phyloP scores from a whole-genome alignment of 2,888 invertebrate genomes.

The Hemithea aestivaria region DNA sequence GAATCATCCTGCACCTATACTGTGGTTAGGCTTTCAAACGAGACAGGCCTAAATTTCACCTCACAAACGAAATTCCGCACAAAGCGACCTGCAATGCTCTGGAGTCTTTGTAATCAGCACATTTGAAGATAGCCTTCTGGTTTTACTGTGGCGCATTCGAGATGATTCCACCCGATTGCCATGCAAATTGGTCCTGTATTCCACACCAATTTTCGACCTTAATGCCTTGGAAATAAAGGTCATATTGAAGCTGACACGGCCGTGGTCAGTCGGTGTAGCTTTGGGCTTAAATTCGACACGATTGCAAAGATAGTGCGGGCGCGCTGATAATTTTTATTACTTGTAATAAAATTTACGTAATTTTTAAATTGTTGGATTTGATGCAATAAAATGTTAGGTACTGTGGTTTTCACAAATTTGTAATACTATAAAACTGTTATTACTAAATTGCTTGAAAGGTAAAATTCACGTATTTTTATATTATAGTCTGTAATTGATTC shows the following conservation, averaged over 20 bases:
- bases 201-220: conserved; percentile 11
- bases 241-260: conserved; percentile 1
- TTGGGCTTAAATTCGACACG: conserved; percentile 4
- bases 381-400: too few species aligned
- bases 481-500: too few species aligned
- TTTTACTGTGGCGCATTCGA: conserved; percentile 13
- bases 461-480: too few species aligned
- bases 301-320: background rate
- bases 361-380: too few species aligned
- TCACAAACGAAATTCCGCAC: too few species aligned
- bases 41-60: too few species aligned
- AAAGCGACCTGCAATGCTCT: background rate
- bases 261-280: conserved; percentile 2
- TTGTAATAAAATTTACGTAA: background rate
- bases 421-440: too few species aligned
- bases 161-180: conserved; percentile 30
- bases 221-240: background rate
- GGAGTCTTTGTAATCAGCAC: background rate
- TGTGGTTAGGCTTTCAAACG: too few species aligned
- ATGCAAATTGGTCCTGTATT: conserved; percentile 38
- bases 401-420: too few species aligned
- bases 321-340: background rate
- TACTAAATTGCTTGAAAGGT: too few species aligned
- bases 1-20: too few species aligned
- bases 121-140: background rate